Evolutionary conservation across 2,113 vertebrate species (phyloP).

Genomic region (Pseudolaguvia tuberculata): DNA sequence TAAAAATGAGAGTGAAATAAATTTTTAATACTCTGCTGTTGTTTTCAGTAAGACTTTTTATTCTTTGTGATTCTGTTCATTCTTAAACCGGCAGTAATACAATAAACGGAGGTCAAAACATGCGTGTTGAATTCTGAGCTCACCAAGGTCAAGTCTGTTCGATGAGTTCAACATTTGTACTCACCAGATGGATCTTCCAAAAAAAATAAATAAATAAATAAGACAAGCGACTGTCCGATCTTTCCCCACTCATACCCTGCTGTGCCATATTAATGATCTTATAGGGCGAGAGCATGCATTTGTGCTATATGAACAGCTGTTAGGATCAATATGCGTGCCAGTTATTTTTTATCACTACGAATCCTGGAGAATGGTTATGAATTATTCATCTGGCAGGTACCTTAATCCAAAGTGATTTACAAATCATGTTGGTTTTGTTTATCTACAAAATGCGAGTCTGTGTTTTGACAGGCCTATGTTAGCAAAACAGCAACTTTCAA

Average conservation of each 20-base stretch:
- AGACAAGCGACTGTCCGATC: neutral
- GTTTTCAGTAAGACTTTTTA: no score
- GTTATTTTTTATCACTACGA: slow-evolving; percentile 9
- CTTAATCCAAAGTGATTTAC: slow-evolving; percentile 17
- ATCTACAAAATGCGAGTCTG: slow-evolving; percentile 2
- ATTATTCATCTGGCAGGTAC: slow-evolving; percentile 14
- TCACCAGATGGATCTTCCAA: slow-evolving; percentile 40
- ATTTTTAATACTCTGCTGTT: no score
- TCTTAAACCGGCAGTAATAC: neutral
- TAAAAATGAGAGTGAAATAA: no score
- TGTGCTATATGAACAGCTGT: slow-evolving; percentile 28
- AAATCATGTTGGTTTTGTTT: slow-evolving; percentile 5
- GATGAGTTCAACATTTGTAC: slow-evolving; percentile 40
- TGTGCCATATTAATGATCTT: slow-evolving; percentile 39
- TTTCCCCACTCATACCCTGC: neutral
- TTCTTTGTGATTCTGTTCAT: neutral
- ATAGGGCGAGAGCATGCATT: slow-evolving; percentile 5
- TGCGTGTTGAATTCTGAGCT: slow-evolving; percentile 43
- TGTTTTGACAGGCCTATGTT: neutral
- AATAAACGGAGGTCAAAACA: neutral
- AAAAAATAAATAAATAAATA: slow-evolving; percentile 14
- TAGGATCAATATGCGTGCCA: slow-evolving; percentile 16
- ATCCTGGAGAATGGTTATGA: slow-evolving; percentile 21
- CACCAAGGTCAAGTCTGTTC: slow-evolving; percentile 50
- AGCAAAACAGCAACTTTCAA: neutral